Base-by-base conservation (phyloP, 2,888 invertebrate genomes). In the Rhagonycha lutea region DNA sequence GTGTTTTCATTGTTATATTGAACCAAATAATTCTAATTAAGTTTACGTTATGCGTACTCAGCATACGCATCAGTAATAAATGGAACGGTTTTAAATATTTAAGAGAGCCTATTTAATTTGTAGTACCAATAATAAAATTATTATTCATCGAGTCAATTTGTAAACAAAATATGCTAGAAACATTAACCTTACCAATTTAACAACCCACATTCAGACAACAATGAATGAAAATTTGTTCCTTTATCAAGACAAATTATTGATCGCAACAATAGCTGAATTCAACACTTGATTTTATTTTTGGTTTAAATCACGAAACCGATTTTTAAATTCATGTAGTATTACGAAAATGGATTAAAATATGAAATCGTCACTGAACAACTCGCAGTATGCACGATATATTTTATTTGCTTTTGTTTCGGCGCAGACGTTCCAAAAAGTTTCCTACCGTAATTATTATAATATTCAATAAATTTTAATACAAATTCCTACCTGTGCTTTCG, bases 401-500 rank as follows among this genome's bases (percentile, higher is more conserved):
- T 65, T 65, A 65, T 65, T 65, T 26, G 63, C 18, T 65, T 26
- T 65, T 26, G 47, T 26, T 65, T 65, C 63, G 23, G 26, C 18
- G 26, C 63, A 65, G 63, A 65, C 24, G 63, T 65, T 24, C 24
- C 24, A 65, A 65, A 65, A 65, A 65, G 63, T 65, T 65, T 65
- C n/a, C 23, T 3, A 23, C 24, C 26, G 63, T n/a, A 65, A 65
- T 65, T 65, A 23, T 65, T 65, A 24, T 24, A 62, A 24, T 65
- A n/a, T 47, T 47, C n/a, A 47, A 47, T 47, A 47, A 47, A 47
- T n/a, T n/a, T 1, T 47, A 47, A 47, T n/a, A 47, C 2, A 47
- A 47, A 47, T 47, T 47, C 47, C 69, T 79, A 80, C 81, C 82
- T 79, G 75, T 77, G 12, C 61, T 12, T 23, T 81, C 81, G 8